Conservation (phyloP, 2,888 invertebrate species). For the Dastarcus helophoroides region DNA sequence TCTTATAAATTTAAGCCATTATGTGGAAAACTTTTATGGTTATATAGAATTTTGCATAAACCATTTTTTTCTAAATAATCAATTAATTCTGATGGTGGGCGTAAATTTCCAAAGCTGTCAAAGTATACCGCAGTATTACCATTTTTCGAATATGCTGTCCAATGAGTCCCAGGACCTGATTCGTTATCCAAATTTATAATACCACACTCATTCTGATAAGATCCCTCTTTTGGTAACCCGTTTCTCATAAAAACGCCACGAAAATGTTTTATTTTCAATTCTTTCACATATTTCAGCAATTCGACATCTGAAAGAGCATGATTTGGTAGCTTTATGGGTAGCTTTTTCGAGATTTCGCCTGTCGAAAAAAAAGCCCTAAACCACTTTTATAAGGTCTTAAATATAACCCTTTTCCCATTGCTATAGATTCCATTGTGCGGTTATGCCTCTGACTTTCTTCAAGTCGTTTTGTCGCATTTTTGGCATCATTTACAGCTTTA, state of each 20-base stretch:
- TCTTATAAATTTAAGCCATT: too few relatives aligned
- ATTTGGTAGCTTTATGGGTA: conserved; percentile 17
- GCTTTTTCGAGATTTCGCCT: conserved; percentile 17
- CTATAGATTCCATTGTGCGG: conserved; percentile 28
- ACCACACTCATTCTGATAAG: conserved; percentile 3
- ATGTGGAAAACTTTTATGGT: too few relatives aligned
- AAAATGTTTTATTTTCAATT: too few relatives aligned
- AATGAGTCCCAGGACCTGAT: conserved; percentile 9
- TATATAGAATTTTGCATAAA: too few relatives aligned
- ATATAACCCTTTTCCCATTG: conserved; percentile 24
- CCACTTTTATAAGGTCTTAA: conserved; percentile 21
- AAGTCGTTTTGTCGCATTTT: conserved; percentile 24
- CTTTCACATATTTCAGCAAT: too few relatives aligned
- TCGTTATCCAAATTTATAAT: conserved; percentile 8
- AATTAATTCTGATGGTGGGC: conserved; percentile 3
- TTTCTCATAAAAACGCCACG: conserved; percentile 7
- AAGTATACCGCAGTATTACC: conserved; percentile 2
- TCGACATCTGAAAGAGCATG: too few relatives aligned
- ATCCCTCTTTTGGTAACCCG: conserved; percentile 6
- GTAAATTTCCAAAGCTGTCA: conserved; percentile 9
- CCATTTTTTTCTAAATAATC: too few relatives aligned
- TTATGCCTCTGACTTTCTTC: conserved; percentile 28
- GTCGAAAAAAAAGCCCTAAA: conserved; percentile 14
- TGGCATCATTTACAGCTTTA: conserved; percentile 27
- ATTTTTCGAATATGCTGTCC: conserved; percentile 8